phyloP scores from a whole-genome alignment of 2,113 vertebrate species.

The Ptyas mucosa region DNA sequence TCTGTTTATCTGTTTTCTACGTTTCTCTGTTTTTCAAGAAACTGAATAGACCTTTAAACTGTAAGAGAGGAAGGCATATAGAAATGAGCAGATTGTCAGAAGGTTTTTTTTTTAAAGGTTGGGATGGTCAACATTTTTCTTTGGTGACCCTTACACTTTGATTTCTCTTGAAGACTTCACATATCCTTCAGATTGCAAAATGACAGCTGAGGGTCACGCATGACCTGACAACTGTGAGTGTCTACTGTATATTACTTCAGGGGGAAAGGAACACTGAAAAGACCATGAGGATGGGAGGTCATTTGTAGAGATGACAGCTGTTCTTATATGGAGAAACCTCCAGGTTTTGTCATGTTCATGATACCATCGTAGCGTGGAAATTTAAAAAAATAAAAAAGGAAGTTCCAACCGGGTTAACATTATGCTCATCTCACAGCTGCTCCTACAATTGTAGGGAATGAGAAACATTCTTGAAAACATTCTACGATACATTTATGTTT shows the following conservation, averaged over 20 bases:
- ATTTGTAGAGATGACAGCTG: neutral
- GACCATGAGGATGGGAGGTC: neutral
- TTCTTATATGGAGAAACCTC: neutral
- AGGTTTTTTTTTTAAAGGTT: neutral
- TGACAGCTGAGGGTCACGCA: neutral
- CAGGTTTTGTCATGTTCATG: neutral
- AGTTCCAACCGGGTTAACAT: neutral
- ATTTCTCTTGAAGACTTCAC: neutral
- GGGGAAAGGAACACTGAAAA: neutral
- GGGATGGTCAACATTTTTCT: neutral
- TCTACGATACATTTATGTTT: neutral
- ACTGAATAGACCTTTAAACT: neutral
- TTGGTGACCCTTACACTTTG: neutral
- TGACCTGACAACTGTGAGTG: neutral
- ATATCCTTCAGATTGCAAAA: neutral
- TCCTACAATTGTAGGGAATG: neutral
- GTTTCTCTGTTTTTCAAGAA: neutral
- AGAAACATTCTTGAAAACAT: neutral
- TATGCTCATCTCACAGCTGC: neutral
- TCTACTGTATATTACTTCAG: neutral
- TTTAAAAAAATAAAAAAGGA: no score
- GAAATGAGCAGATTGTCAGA: neutral
- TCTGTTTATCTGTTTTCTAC: neutral
- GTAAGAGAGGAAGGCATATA: neutral
- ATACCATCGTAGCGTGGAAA: neutral